Percentiles rank a stretch among this genome's conserved stretches.
Conservation (phyloP, 2,888 invertebrate species). For the Epirrhoe tristata region DNA sequence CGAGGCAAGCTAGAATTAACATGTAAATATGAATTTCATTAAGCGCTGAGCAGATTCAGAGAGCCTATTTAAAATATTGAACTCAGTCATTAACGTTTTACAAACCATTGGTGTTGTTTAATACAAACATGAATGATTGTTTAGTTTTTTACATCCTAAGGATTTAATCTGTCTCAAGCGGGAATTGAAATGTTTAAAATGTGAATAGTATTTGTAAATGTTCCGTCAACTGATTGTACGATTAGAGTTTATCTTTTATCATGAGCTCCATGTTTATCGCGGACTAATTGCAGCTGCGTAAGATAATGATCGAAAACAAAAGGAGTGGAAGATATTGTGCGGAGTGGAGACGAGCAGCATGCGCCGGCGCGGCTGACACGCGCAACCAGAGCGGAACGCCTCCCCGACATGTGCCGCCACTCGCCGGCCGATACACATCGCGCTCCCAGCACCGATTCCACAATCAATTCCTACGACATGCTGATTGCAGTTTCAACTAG, state of each 20-base stretch:
- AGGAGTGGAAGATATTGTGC: not conserved
- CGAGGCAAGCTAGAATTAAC: conserved; percentile 21
- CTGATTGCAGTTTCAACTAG: not conserved
- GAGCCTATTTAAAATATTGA: conserved; percentile 3
- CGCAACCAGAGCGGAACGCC: conserved; percentile 65
- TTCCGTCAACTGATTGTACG: not conserved
- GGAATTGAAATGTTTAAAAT: not conserved
- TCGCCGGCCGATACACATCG: conserved; percentile 7
- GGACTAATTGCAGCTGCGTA: not conserved
- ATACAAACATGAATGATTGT: too few relatives aligned
- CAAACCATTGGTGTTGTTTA: too few relatives aligned
- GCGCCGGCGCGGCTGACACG: conserved; percentile 52
- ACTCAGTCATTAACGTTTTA: not conserved
- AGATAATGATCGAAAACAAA: not conserved
- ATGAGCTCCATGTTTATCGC: not conserved
- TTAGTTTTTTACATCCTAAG: not conserved
- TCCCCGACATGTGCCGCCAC: conserved; percentile 49
- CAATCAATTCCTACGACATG: not conserved
- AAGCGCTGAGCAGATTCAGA: conserved; percentile 2
- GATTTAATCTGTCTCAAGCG: not conserved
- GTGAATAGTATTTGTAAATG: not conserved
- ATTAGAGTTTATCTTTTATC: not conserved
- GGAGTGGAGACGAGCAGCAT: not conserved
- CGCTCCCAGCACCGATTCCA: not conserved
- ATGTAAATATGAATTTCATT: conserved; percentile 19